Percentiles rank a stretch among this genome's conserved stretches.
Evolutionary conservation across 1,140 invertebrate genomes (phyloP).

Genomic region (Drosophila aff.): DNA sequence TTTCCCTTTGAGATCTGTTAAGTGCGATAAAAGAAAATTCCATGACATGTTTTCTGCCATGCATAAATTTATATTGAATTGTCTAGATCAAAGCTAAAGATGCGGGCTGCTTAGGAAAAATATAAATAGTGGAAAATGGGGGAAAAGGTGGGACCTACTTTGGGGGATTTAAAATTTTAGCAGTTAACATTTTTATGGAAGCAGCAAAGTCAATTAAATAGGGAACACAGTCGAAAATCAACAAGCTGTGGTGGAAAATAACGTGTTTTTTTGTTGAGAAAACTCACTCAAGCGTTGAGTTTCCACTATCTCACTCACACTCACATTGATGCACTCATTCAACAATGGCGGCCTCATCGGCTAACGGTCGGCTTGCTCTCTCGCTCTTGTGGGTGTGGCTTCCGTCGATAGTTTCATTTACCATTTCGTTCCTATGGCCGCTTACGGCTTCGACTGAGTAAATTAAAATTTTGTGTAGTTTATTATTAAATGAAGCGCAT

Average conservation of each 20-base stretch:
- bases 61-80: conserved; percentile 67
- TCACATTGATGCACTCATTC: conserved; percentile 21
- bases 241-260: conserved; percentile 56
- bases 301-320: conserved; percentile 13
- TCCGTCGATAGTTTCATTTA: conserved; percentile 26
- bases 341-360: conserved; percentile 49
- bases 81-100: conserved; percentile 56
- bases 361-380: conserved; percentile 11
- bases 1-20: conserved; percentile 63
- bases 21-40: conserved; percentile 55
- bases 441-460: conserved; percentile 60
- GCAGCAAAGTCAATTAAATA: conserved; percentile 52
- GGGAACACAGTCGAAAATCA: conserved; percentile 48
- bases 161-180: conserved; percentile 31
- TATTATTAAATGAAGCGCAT: conserved; percentile 85
- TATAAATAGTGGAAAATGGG: neutral
- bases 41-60: conserved; percentile 51
- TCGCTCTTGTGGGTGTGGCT: conserved; percentile 56
- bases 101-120: conserved; percentile 45
- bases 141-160: conserved; percentile 5
- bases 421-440: conserved; percentile 50
- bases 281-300: conserved; percentile 39
- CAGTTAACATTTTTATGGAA: conserved; percentile 32
- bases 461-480: conserved; percentile 85
- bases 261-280: neutral